Conservation (phyloP, 2,113 vertebrate species). For the Barnardius zonarius region DNA sequence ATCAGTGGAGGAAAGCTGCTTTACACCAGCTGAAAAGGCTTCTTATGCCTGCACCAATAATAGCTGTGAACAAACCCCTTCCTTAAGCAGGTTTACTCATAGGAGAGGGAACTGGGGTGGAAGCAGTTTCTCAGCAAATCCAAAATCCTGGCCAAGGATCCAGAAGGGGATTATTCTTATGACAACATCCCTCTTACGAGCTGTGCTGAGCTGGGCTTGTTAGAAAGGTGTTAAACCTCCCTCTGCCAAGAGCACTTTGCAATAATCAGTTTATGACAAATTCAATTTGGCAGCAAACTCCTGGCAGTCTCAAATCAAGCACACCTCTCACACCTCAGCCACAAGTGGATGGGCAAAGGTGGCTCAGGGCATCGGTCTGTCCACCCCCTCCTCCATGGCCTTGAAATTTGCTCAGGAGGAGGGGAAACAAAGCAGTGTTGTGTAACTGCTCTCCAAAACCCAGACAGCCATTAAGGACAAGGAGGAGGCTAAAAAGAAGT, state of each 20-base stretch:
- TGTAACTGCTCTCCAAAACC: constrained; percentile 37
- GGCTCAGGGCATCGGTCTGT: not conserved
- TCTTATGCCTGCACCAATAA: constrained; percentile 9
- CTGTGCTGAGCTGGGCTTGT: constrained; percentile 33
- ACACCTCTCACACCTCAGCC: constrained; percentile 33
- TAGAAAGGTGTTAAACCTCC: constrained; percentile 56
- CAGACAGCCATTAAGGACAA: not conserved
- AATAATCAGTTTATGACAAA: constrained; percentile 61
- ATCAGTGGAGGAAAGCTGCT: constrained; percentile 7
- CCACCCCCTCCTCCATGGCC: not conserved
- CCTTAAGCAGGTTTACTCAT: constrained; percentile 24
- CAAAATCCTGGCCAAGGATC: constrained; percentile 39
- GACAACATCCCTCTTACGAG: not conserved
- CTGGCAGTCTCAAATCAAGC: constrained; percentile 47
- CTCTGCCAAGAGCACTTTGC: constrained; percentile 49
- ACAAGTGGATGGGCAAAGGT: constrained; percentile 54
- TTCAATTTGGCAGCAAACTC: constrained; percentile 56
- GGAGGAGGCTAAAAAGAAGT: not conserved
- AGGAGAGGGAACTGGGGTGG: not conserved
- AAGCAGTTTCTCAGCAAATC: not conserved
- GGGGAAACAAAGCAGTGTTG: constrained; percentile 7
- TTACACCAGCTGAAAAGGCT: not conserved
- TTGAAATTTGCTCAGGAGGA: constrained; percentile 51
- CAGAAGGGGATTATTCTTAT: constrained; percentile 26
- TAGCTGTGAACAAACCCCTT: not conserved